phyloP scores from a whole-genome alignment of 1,140 invertebrate genomes.

The Calycopis cecrops region DNA sequence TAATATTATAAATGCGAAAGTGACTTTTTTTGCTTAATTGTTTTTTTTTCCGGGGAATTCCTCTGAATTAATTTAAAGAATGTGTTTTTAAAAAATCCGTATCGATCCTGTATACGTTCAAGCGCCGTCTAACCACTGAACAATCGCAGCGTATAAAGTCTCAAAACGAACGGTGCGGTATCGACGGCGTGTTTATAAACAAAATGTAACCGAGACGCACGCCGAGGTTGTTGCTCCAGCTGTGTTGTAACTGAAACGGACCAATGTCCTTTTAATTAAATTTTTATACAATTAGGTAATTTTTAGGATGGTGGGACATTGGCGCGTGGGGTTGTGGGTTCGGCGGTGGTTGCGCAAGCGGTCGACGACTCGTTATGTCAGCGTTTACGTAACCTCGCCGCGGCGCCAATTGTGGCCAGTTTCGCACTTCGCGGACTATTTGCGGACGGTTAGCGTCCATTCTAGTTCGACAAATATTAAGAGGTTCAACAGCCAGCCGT shows the following conservation, averaged over 20 bases:
- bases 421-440: conserved; percentile 67
- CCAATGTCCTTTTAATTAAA: conserved; percentile 66
- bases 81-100: too few relatives aligned
- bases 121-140: too few relatives aligned
- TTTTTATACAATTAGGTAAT: conserved; percentile 71
- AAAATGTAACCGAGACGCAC: conserved; percentile 45
- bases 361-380: conserved; percentile 73
- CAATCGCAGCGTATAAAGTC: too few relatives aligned
- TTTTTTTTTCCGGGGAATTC: too few relatives aligned
- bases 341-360: conserved; percentile 63
- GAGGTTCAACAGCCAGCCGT: conserved; percentile 30
- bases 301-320: conserved; percentile 40
- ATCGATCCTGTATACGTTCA: too few relatives aligned
- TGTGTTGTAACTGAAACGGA: conserved; percentile 60
- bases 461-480: conserved; percentile 8
- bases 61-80: too few relatives aligned
- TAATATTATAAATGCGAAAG: too few relatives aligned
- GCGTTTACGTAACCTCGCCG: conserved; percentile 70
- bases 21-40: too few relatives aligned
- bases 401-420: conserved; percentile 63
- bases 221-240: conserved; percentile 63
- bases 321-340: conserved; percentile 66
- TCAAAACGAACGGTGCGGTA: background rate
- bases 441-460: conserved; percentile 33
- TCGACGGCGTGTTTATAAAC: conserved; percentile 25